Evolutionary conservation across 2,113 vertebrate species (phyloP).

Genomic region (Engraulis encrasicolus): DNA sequence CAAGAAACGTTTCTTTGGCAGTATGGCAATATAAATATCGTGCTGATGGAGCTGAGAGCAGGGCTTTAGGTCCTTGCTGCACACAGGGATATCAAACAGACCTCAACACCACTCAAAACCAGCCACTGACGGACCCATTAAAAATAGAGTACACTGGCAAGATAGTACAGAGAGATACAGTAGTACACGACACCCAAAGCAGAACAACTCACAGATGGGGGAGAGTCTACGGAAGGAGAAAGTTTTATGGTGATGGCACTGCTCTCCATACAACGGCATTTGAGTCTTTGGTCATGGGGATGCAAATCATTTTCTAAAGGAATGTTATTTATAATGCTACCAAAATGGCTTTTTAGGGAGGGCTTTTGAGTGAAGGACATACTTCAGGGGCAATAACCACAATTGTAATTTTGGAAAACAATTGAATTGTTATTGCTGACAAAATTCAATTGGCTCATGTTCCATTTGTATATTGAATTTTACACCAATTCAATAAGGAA

Average conservation of each 20-base stretch:
- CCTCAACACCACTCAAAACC: slow-evolving; percentile 72
- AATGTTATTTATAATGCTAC: neutral
- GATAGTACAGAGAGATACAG: too few relatives aligned
- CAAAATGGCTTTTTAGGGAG: neutral
- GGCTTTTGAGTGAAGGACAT: too few relatives aligned
- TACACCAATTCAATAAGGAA: neutral
- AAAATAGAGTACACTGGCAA: slow-evolving; percentile 75
- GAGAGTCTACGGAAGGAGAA: slow-evolving; percentile 72
- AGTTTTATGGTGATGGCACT: slow-evolving; percentile 73
- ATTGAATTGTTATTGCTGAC: too few relatives aligned
- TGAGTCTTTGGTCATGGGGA: slow-evolving; percentile 8
- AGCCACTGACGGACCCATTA: slow-evolving; percentile 76
- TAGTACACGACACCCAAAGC: slow-evolving; percentile 81
- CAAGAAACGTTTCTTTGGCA: neutral
- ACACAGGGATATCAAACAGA: slow-evolving; percentile 71
- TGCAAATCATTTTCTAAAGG: neutral
- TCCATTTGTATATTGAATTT: too few relatives aligned
- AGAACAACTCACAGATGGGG: slow-evolving; percentile 75
- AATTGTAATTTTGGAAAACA: too few relatives aligned
- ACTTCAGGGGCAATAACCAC: too few relatives aligned
- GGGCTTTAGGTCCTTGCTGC: slow-evolving; percentile 66
- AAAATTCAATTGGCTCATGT: too few relatives aligned
- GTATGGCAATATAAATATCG: neutral
- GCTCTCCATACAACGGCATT: slow-evolving; percentile 2
- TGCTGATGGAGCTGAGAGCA: slow-evolving; percentile 51